These are phyloP conservation scores for Psittacula derbiana DNA, from an alignment of 2,797 vertebrate genomes.

Conservation along the genomic window DNA sequence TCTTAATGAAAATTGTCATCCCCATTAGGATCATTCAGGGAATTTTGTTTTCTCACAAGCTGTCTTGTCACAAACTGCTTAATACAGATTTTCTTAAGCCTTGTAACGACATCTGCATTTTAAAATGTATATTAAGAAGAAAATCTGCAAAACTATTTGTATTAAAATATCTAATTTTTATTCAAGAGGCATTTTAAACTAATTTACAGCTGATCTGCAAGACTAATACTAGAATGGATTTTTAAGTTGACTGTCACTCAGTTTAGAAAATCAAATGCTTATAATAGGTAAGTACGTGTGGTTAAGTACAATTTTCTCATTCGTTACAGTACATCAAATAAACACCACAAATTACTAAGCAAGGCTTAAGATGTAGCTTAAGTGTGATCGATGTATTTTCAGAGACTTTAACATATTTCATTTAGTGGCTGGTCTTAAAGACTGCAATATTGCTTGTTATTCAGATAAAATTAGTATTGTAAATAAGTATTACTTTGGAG, in stretches of 20 bases:
- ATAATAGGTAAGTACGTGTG: neutral
- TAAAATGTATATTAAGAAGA: neutral
- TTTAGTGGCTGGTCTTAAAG: neutral
- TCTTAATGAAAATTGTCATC: slow-evolving; percentile 4
- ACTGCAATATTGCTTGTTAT: neutral
- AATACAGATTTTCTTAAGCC: neutral
- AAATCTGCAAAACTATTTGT: neutral
- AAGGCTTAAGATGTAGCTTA: neutral
- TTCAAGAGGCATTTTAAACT: neutral
- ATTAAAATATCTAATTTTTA: neutral
- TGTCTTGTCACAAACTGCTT: neutral
- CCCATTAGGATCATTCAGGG: neutral
- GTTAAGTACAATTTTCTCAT: neutral
- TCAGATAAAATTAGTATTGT: neutral
- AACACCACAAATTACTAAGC: neutral
- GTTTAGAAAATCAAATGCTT: neutral
- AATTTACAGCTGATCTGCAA: neutral
- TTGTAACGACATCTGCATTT: neutral
- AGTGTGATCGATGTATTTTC: neutral
- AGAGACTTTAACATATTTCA: neutral
- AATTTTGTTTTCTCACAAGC: neutral
- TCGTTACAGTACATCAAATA: neutral
- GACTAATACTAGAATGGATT: neutral
- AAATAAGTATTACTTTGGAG: neutral
- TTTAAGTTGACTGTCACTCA: neutral